A percentile compares a stretch with the other conserved stretches of the same genome.
Conservation (phyloP, 2,888 invertebrate genomes). For the Pocota personata region DNA sequence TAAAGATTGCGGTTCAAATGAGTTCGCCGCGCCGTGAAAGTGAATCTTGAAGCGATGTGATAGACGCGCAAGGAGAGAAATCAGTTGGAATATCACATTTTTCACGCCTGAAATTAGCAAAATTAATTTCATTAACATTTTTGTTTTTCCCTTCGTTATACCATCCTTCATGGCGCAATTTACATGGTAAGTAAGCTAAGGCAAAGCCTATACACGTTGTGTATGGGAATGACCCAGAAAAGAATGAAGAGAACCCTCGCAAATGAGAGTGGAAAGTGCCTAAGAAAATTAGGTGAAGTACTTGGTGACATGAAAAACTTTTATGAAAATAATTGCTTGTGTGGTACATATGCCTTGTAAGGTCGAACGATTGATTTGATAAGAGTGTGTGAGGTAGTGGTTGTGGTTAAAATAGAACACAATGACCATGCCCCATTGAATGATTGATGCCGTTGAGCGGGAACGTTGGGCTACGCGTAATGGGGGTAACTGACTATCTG, state of each 20-base stretch:
- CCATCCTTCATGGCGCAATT: constrained; percentile 63
- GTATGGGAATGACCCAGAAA: constrained; percentile 32
- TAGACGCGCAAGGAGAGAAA: constrained; percentile 53
- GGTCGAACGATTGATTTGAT: constrained; percentile 67
- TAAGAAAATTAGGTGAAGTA: constrained; percentile 52
- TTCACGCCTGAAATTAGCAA: constrained; percentile 38
- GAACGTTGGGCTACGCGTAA: background rate
- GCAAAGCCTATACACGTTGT: background rate
- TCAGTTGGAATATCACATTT: constrained; percentile 60
- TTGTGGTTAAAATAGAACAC: background rate
- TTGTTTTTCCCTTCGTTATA: constrained; percentile 37
- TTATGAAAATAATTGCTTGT: constrained; percentile 56
- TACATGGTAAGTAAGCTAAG: constrained; percentile 57
- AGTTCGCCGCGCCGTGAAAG: constrained; percentile 4
- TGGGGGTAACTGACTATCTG: background rate
- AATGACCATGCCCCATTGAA: background rate
- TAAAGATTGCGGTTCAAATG: background rate
- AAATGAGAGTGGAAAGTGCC: background rate
- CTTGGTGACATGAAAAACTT: constrained; percentile 31
- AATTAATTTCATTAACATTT: constrained; percentile 41
- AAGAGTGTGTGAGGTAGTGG: constrained; percentile 5
- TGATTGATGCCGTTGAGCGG: constrained; percentile 14
- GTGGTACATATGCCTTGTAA: constrained; percentile 40
- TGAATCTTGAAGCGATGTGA: constrained; percentile 55
- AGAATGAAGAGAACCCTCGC: background rate